Percentiles rank a stretch among this genome's conserved stretches.
Evolutionary conservation across 2,113 vertebrate genomes (phyloP).

Genomic region (Mellivora capensis): DNA sequence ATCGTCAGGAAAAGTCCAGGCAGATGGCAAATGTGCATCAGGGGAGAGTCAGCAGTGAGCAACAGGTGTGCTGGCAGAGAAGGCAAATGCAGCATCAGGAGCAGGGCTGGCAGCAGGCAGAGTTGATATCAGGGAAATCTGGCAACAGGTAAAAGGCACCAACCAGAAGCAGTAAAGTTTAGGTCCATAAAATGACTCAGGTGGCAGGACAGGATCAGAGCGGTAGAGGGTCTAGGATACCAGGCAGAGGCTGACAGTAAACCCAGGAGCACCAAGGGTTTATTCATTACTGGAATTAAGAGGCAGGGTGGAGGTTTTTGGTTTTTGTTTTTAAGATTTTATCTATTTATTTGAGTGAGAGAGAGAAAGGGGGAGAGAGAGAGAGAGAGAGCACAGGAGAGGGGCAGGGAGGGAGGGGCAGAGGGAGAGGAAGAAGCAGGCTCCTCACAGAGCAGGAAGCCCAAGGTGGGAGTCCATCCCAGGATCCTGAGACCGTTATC

Average conservation of each 20-base stretch:
- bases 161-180: background rate
- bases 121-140: conserved; percentile 49
- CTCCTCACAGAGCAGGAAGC: background rate
- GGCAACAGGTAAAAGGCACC: conserved; percentile 30
- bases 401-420: background rate
- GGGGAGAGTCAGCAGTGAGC: conserved; percentile 49
- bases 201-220: background rate
- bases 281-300: background rate
- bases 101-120: conserved; percentile 32
- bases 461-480: background rate
- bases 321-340: background rate
- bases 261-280: background rate
- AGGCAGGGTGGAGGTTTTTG: background rate
- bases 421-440: background rate
- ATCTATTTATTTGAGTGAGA: background rate
- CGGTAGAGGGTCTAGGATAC: background rate
- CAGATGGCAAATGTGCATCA: conserved; percentile 62
- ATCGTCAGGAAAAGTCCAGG: conserved; percentile 50
- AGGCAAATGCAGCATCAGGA: conserved; percentile 36
- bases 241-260: background rate
- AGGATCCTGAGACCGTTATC: background rate
- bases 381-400: too few species aligned
- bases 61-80: conserved; percentile 71
- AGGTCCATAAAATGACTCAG: background rate
- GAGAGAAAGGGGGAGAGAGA: too few species aligned